Base-by-base conservation (phyloP, 2,797 vertebrate genomes). In the Poecile montanus region DNA sequence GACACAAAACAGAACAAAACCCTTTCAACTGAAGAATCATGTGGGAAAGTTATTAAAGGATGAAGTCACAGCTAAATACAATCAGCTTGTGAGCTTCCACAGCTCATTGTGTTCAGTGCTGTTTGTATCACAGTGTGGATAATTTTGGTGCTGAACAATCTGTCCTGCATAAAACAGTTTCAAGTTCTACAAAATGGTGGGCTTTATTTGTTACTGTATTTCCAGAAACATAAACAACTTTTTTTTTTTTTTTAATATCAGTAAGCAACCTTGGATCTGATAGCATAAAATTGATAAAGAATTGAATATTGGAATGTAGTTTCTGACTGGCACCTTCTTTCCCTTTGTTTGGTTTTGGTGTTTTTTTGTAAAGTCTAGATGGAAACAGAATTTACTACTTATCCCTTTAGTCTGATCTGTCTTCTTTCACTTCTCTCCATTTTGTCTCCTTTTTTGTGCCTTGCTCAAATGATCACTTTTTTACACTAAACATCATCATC, bases 1-100 rank as follows among this genome's bases (percentile, higher is more conserved):
- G n/a, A 34, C 32, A 83, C 53, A 60, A 75, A 73, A 11, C 60
- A 67, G 65, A 61, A 12, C 56, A 65, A 97, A 94, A 93, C 36
- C 38, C 16, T 50, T 89, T 91, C 48, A 63, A 95, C 93, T 94
- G 94, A 87, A 68, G 94, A 97, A 95, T 97, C 97, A 96, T 96
- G 97, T 97, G 96, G 97, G 97, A 98, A 98, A 97, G 97, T 97
- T 89, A 98, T 98, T 98, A 98, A 97, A 97, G 95, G 92, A 95
- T 97, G 95, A 98, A 98, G 92, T 97, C 95, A 93, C 91, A 88
- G 74, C 91, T 92, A 96, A 94, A 95, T 96, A 94, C 66, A 73
- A 95, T 94, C 89, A 74, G 60, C 18, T 50, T 89, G 74, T 57
- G 68, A 94, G 56, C 76, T 81, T 94, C 73, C 87, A 88, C 45